Conservation (phyloP, 2,113 vertebrate species). For the Forbesichthys papilliferus region DNA sequence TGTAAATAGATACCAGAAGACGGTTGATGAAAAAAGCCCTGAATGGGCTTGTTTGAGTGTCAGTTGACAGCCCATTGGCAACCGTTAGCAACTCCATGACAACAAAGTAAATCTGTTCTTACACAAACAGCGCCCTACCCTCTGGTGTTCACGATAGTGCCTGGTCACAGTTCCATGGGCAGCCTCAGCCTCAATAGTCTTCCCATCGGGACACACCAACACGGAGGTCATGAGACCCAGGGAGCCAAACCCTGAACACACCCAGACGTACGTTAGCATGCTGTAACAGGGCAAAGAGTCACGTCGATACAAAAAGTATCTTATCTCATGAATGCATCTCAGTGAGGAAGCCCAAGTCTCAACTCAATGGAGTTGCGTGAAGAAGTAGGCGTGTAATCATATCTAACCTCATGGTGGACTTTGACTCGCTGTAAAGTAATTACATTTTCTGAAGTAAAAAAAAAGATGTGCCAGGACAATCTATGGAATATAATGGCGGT, state of each 20-base stretch:
- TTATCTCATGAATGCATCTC: no score
- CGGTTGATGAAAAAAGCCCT: background rate
- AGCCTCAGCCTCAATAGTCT: conserved; percentile 93
- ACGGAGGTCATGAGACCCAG: conserved; percentile 95
- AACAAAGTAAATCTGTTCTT: background rate
- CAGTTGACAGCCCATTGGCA: background rate
- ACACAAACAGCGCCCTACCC: conserved; percentile 70
- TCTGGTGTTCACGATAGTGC: conserved; percentile 95
- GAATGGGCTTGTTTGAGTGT: background rate
- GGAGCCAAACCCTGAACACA: conserved; percentile 86
- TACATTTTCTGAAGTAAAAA: background rate
- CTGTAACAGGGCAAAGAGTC: background rate
- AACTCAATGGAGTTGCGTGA: background rate
- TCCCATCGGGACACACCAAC: conserved; percentile 92
- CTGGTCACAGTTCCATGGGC: conserved; percentile 94
- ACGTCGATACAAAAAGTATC: background rate
- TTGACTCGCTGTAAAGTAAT: background rate
- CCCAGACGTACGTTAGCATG: background rate
- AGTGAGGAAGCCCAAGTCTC: no score
- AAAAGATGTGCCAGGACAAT: background rate
- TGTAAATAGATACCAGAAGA: no score
- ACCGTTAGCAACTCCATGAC: background rate
- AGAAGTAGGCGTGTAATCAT: background rate
- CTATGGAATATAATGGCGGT: background rate
- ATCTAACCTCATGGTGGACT: background rate